Evolutionary conservation across 2,888 invertebrate genomes (phyloP), one percentile per base, ranked within the genome.

Genomic region (Yponomeuta plumbellus): DNA sequence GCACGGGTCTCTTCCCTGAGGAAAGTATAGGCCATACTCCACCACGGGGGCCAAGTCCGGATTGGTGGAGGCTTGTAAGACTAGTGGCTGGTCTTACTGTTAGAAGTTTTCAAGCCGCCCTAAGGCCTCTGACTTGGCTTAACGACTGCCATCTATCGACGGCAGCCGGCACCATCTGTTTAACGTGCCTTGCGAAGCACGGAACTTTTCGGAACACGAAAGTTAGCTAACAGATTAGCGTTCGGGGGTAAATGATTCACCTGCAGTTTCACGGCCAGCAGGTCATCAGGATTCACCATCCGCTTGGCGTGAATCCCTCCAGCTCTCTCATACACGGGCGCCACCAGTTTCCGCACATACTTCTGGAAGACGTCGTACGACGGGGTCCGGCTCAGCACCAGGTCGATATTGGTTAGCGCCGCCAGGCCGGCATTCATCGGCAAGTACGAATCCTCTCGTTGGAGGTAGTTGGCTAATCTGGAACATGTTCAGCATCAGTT

Each of bases 361-460:
- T 92, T 92, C 94, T 94, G 94, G 83, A 93, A 95, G 68, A 92
- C 90, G 8, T 94, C 94, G 76, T 93, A 94, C 59, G 92, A 88
- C 0, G 93, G 83, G 0, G 92, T 92, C 23, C 94, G 91, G n/a
- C 92, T 91, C 8, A 96, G 78, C 59, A 94, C 92, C 22, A 83
- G 85, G 71, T 93, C 92, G 11, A 96, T 90, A 71, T 92, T 92
- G 39, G 80, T 80, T 11, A 97, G 82, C 61, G 93, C 94, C 21
- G 84, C 78, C 0, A 96, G 83, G 0, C 95, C 94, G 0, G 93
- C 90, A 40, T 85, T 85, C 85, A 95, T 94, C 0, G 96, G 95
- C 0, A 94, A 80, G 76, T 92, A 94, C 59, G 94, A 93, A 0
- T 78, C 81, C 76, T 94, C 94, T 10, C 83, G 85, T 22, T 83